Evolutionary conservation across 2,888 invertebrate genomes (phyloP), one percentile per base, ranked within the genome.

Genomic region (Leptura quadrifasciata): DNA sequence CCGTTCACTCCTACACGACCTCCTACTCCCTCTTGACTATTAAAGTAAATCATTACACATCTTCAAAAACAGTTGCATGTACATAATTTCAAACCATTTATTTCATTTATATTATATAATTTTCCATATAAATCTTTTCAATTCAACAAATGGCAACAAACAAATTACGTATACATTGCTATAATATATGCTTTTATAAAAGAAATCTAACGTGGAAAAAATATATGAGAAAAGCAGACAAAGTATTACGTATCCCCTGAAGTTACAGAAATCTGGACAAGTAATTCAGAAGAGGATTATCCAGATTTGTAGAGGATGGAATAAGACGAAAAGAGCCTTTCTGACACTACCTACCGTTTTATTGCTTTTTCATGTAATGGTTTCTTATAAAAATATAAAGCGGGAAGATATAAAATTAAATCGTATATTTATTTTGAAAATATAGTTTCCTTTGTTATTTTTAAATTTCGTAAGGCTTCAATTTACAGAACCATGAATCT

Each of bases 301-400:
- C 63, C 47, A 64, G 63, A 64, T 64, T 64, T 64, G 63, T 47
- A 39, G 63, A 64, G 47, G 35, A 10, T 20, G 47, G 47, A 47
- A 64, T 64, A 64, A 64, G 63, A 64, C 35, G 63, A 64, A 64
- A 20, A 63, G 18, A 39, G 17, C 35, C 39, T 18, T 64, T 64
- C 63, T 47, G 35, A 15, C 63, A 64, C 63, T 64, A 64, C 21
- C 35, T 64, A 12, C 39, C 63, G 35, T 64, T 64, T 64, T 64
- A 64, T 64, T 64, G 63, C 63, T 64, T 64, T 64, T 64, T 64
- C 47, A 64, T 64, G 63, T 64, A 64, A 64, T n/a, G 35, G 35
- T 61, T 35, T 64, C 63, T 64, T 21, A 47, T 39, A 35, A 20
- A 31, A 6, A n/a, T n/a, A 61, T 31, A 31, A 64, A 64, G 18